Base-by-base conservation (phyloP, 1,140 invertebrate species). In the Calephelis virginiensis region DNA sequence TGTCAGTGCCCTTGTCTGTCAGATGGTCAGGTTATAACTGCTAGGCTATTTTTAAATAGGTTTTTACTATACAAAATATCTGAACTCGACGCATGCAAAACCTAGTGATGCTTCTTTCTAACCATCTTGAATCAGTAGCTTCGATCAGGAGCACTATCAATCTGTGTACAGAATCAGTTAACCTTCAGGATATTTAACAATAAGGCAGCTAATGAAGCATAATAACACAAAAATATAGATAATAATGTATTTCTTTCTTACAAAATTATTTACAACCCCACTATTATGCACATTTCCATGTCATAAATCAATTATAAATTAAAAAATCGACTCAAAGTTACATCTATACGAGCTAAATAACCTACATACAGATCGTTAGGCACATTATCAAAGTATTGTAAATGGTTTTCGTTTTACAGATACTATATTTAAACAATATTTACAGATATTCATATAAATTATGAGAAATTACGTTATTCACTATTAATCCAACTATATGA, bases 221-320 rank as follows among this genome's bases (percentile, higher is more conserved):
- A 53, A 83, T 85, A 78, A 76, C 73, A 73, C 75, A 59, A 40
- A 59, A 83, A 82, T 89, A 90, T 86, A 85, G 83, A 86, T 83
- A 90, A 85, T 86, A 81, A 83, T 89, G 83, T 86, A 86, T 88
- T 86, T 81, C 76, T 77, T 84, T 88, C 82, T 89, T 89, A 89
- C 83, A 90, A 61, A 90, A 89, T 85, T 90, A 89, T 90, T 86
- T 90, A 90, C 87, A 90, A 81, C 80, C 79, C 78, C 74, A 79
- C 81, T 82, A 89, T 86, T 86, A 90, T 90, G 83, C 81, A 83
- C 79, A 89, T 90, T 85, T 84, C 75, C 71, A 77, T 80, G 79
- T 78, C 85, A 83, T 90, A 85, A 80, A 83, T 81, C 77, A 82
- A 79, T 81, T 74, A 87, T 88, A 90, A 90, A 82, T 87, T 82